A percentile compares a stretch with the other conserved stretches of the same genome.
phyloP scores from a whole-genome alignment of 2,113 vertebrate species.

The Elachura formosa region DNA sequence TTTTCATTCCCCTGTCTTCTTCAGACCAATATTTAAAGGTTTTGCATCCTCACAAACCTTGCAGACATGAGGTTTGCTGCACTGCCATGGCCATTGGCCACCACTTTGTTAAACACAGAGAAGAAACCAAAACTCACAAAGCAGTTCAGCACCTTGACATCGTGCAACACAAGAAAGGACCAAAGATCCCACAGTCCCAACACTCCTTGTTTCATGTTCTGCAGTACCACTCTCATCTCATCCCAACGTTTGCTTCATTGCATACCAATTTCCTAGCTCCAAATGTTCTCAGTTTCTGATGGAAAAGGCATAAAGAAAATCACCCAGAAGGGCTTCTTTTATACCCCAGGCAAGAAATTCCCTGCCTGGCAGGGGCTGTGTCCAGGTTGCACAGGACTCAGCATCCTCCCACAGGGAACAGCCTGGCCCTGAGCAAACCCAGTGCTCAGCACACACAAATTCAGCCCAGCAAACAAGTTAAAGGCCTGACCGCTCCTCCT shows the following conservation, averaged over 20 bases:
- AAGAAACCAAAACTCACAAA: background rate
- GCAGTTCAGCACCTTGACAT: background rate
- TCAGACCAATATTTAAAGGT: background rate
- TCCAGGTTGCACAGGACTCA: no score
- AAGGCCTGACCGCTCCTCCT: background rate
- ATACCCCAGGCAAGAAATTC: background rate
- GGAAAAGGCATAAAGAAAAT: background rate
- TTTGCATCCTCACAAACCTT: background rate
- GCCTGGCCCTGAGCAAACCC: no score
- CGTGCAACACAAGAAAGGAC: background rate
- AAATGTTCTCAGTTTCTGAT: background rate
- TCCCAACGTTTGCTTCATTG: background rate
- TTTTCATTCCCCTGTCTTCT: background rate
- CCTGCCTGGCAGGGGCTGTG: no score
- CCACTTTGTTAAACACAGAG: background rate
- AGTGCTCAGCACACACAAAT: accelerated
- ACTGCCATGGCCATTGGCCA: background rate
- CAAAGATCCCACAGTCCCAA: background rate
- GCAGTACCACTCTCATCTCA: background rate
- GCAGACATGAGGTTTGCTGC: background rate
- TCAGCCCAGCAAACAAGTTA: no score
- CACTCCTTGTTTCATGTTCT: background rate
- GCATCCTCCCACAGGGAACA: no score
- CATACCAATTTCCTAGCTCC: background rate
- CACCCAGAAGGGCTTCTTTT: background rate